Evolutionary conservation across 2,888 invertebrate genomes (phyloP).

Genomic region (Chrysolina americana): DNA sequence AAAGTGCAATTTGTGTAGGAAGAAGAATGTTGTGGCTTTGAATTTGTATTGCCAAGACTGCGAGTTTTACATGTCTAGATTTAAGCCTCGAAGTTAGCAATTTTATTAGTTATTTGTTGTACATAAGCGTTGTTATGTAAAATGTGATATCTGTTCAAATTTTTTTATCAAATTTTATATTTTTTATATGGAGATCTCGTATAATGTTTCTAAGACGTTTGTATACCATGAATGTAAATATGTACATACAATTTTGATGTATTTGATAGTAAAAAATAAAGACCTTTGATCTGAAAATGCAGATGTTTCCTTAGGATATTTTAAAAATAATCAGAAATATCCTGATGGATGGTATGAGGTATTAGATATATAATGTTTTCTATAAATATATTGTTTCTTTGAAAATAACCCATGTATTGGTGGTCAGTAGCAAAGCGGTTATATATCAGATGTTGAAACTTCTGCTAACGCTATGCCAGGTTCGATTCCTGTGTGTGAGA

Average conservation of each 20-base stretch:
- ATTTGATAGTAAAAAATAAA: constrained; percentile 13
- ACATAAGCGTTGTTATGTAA: constrained; percentile 37
- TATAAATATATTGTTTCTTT: no score
- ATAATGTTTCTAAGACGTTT: constrained; percentile 39
- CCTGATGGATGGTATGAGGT: not conserved
- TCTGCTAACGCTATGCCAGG: no score
- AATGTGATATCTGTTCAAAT: constrained; percentile 57
- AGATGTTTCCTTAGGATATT: no score
- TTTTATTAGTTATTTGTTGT: constrained; percentile 29
- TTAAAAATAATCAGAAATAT: not conserved
- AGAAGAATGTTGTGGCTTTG: constrained; percentile 84
- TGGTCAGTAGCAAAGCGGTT: no score
- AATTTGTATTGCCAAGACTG: constrained; percentile 91
- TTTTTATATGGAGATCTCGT: constrained; percentile 47
- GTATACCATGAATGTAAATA: constrained; percentile 36
- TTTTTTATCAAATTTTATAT: constrained; percentile 49
- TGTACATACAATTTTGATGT: constrained; percentile 4
- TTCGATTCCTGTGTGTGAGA: no score
- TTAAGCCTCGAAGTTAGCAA: constrained; percentile 69
- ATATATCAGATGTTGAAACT: no score
- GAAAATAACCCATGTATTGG: no score
- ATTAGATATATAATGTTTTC: no score
- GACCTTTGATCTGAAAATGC: not conserved
- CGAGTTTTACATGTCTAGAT: constrained; percentile 92
- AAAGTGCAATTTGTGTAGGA: constrained; percentile 89